A percentile compares a stretch with the other conserved stretches of the same genome.
Conservation (phyloP, 2,113 vertebrate genomes). For the rabbit (Oryctolagus cuniculus) region mOryCun1.1 NC_091443.1:37367001-37367500, state of each 20-base stretch:
- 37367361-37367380: not conserved
- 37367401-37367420: not conserved
- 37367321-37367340: not conserved
- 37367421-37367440: conserved; percentile 49
- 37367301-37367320: not conserved
- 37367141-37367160: not conserved
- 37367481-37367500: too few relatives aligned
- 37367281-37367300: not conserved
- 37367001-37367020: not conserved
- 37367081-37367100: conserved; percentile 24
- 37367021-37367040: not conserved
- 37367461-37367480: too few relatives aligned
- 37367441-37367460: not conserved
- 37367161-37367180: not conserved
- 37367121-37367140: conserved; percentile 19
- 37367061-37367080: not conserved
- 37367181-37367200: not conserved
- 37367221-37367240: not conserved
- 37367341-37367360: not conserved
- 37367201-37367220: not conserved
- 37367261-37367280: conserved; percentile 10
- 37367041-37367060: not conserved
- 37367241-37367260: conserved; percentile 28
- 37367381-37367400: not conserved
- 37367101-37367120: conserved; percentile 16